Evolutionary conservation across 2,113 vertebrate species (phyloP).

Genomic region (Brachypodius melanocephalos): DNA sequence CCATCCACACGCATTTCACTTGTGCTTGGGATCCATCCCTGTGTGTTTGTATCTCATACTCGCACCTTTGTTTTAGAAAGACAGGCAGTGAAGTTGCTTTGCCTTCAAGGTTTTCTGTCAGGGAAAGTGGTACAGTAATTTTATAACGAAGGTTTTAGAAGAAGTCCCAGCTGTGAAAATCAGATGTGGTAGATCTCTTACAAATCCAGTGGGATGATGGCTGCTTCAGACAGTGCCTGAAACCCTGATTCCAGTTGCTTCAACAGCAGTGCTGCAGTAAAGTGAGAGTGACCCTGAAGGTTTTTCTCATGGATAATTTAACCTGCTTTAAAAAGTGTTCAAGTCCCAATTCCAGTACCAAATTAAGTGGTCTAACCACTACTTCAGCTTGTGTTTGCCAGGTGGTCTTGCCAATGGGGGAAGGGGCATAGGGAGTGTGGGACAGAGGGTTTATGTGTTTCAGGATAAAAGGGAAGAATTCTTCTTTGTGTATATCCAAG

Average conservation of each 20-base stretch:
- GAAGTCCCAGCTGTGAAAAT: not conserved
- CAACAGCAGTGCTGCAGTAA: not conserved
- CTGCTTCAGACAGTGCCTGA: not conserved
- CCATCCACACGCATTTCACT: accelerated
- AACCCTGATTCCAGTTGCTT: not conserved
- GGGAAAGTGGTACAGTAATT: not conserved
- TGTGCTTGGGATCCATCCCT: not conserved
- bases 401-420: not conserved
- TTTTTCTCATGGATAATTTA: not conserved
- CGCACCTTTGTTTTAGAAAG: not conserved
- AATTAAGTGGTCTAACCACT: not conserved
- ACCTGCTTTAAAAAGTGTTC: not conserved
- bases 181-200: not conserved
- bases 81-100: not conserved
- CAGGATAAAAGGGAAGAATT: not conserved
- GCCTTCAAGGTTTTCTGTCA: not conserved
- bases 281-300: not conserved
- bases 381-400: not conserved
- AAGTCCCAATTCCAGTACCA: not conserved
- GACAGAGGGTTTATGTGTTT: not conserved
- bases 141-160: not conserved
- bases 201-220: not conserved
- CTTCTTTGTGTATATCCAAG: not conserved
- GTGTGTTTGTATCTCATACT: accelerated
- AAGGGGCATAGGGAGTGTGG: not conserved